Conservation (phyloP, 2,888 invertebrate species). For the Oxyteleia sp. region DNA sequence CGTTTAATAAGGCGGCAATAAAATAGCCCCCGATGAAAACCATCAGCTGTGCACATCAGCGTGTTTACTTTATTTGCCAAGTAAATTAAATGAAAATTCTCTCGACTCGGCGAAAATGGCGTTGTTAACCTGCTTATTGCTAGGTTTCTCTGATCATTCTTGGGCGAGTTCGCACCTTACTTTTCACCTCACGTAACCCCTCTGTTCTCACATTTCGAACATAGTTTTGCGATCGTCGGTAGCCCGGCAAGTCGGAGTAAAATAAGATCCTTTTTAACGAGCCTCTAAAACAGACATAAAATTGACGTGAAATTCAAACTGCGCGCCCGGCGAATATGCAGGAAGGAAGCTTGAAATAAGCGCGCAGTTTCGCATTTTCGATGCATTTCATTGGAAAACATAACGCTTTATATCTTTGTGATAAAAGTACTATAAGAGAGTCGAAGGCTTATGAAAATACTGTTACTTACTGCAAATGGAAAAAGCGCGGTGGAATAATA, state of each 20-base stretch:
- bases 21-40: too few relatives aligned
- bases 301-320: slow-evolving; percentile 70
- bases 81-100: slow-evolving; percentile 9
- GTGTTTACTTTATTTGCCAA: slow-evolving; percentile 1
- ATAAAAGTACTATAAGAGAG: slow-evolving; percentile 25
- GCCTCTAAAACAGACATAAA: slow-evolving; percentile 75
- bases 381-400: slow-evolving; percentile 31
- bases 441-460: slow-evolving; percentile 33
- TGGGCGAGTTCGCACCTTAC: slow-evolving; percentile 4
- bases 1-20: too few relatives aligned
- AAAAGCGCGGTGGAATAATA: slow-evolving; percentile 5
- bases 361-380: slow-evolving; percentile 15
- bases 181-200: slow-evolving; percentile 12
- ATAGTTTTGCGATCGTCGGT: slow-evolving; percentile 23
- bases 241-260: slow-evolving; percentile 7
- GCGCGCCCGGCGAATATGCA: slow-evolving; percentile 32
- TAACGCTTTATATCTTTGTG: slow-evolving; percentile 31
- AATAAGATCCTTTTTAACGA: slow-evolving; percentile 71
- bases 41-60: background rate
- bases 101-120: slow-evolving; percentile 1
- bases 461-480: slow-evolving; percentile 26
- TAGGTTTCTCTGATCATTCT: slow-evolving; percentile 4
- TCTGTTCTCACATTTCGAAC: slow-evolving; percentile 16
- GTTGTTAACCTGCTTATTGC: slow-evolving; percentile 4
- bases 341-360: slow-evolving; percentile 29